Evolutionary conservation across 2,888 invertebrate genomes (phyloP).

Genomic region (Synergus japonicus): DNA sequence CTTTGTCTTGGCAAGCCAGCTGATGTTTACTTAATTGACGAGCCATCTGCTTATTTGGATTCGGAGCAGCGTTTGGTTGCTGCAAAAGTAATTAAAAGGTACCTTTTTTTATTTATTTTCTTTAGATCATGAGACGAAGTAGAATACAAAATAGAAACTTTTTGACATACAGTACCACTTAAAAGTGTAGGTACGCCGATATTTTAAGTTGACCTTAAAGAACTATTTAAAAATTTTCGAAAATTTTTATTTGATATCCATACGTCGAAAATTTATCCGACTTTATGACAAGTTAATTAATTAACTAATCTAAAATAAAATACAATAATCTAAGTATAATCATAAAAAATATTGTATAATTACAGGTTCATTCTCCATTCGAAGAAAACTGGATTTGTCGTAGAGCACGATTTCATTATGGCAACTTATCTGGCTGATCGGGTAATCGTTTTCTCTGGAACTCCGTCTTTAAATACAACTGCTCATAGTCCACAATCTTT

Average conservation of each 20-base stretch:
- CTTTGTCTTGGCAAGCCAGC: slow-evolving; percentile 99
- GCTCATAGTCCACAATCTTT: slow-evolving; percentile 96
- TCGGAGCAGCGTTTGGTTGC: slow-evolving; percentile 99
- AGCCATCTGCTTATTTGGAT: slow-evolving; percentile 99
- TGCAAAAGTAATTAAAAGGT: slow-evolving; percentile 99
- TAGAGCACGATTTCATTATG: slow-evolving; percentile 99
- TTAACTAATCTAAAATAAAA: neutral
- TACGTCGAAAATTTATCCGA: too few species aligned
- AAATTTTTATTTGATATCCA: too few species aligned
- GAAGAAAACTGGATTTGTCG: slow-evolving; percentile 99
- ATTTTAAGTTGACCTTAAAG: too few species aligned
- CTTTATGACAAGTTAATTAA: too few species aligned
- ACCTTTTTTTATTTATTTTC: slow-evolving; percentile 43
- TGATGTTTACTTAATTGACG: slow-evolving; percentile 98
- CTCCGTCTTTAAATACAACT: slow-evolving; percentile 91
- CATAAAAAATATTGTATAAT: slow-evolving; percentile 9
- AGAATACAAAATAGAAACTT: neutral
- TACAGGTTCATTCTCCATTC: slow-evolving; percentile 96
- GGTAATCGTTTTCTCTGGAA: slow-evolving; percentile 98
- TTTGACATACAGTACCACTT: neutral
- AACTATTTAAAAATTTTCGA: too few species aligned
- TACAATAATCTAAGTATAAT: neutral
- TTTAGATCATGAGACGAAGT: slow-evolving; percentile 7
- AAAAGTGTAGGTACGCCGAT: too few species aligned
- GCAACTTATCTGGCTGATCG: slow-evolving; percentile 99